These are phyloP conservation scores for Cancer borealis DNA, from an alignment of 2,888 invertebrate species.

Conservation along the genomic window DNA sequence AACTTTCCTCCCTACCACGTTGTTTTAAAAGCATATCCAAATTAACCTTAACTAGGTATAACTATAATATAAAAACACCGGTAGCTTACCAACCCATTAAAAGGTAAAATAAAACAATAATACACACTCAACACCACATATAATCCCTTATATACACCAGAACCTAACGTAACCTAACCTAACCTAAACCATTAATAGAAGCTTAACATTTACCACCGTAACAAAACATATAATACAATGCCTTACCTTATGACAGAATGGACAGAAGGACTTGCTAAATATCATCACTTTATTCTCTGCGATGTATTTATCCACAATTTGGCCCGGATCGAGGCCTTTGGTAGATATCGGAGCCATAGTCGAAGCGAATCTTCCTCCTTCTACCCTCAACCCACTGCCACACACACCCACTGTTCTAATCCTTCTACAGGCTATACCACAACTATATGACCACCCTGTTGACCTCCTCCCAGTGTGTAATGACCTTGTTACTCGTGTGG, in stretches of 20 bases:
- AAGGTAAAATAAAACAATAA: no score
- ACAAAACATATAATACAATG: background rate
- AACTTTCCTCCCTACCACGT: no score
- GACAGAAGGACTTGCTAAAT: constrained; percentile 82
- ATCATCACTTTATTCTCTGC: constrained; percentile 80
- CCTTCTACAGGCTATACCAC: constrained; percentile 1
- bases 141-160: no score
- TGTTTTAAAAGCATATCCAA: no score
- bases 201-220: background rate
- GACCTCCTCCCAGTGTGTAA: no score
- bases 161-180: background rate
- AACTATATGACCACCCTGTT: constrained; percentile 25
- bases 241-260: constrained; percentile 81
- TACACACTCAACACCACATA: no score
- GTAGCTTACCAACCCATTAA: no score
- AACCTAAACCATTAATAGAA: background rate
- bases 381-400: constrained; percentile 45
- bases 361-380: background rate
- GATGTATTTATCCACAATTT: constrained; percentile 79
- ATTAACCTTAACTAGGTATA: no score
- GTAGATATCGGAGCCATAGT: constrained; percentile 61
- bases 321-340: background rate
- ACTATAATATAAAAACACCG: no score
- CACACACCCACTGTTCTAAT: constrained; percentile 62
- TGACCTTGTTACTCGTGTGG: background rate